A percentile compares a stretch with the other conserved stretches of the same genome.
These are phyloP conservation scores for Zaprionus obscuricornis DNA, from an alignment of 2,888 invertebrate species.

Conservation along the genomic window DNA sequence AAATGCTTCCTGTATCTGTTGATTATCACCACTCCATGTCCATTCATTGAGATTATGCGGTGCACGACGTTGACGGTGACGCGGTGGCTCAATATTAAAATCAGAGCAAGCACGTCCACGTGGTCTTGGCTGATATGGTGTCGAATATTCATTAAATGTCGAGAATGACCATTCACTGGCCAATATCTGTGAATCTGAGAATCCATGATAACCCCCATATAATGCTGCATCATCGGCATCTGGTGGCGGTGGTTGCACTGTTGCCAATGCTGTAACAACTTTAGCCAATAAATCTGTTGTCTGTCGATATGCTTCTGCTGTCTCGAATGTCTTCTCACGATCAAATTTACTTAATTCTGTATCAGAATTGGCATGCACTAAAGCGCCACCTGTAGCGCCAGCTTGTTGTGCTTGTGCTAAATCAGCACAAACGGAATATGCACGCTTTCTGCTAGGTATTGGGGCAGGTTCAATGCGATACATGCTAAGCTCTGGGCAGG, in stretches of 20 bases:
- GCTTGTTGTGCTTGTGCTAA: conserved; percentile 58
- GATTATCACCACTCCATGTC: conserved; percentile 84
- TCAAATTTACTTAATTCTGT: conserved; percentile 91
- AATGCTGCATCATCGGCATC: conserved; percentile 81
- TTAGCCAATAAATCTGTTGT: conserved; percentile 90
- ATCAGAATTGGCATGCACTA: conserved; percentile 88
- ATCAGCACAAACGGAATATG: conserved; percentile 87
- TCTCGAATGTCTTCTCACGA: conserved; percentile 88
- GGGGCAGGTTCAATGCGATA: conserved; percentile 85
- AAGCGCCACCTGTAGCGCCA: conserved; percentile 32
- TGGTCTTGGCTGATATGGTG: conserved; percentile 82
- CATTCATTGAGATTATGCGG: conserved; percentile 81
- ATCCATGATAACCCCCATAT: conserved; percentile 86
- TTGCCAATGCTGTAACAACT: conserved; percentile 90
- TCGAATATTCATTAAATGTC: conserved; percentile 72
- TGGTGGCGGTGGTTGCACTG: conserved; percentile 84
- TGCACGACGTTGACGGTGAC: conserved; percentile 52
- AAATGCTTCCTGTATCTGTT: conserved; percentile 83
- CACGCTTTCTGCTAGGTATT: conserved; percentile 85
- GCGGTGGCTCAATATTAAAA: conserved; percentile 81
- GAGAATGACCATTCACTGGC: conserved; percentile 87
- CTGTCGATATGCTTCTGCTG: conserved; percentile 88
- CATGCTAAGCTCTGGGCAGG: conserved; percentile 88
- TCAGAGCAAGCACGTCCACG: conserved; percentile 87
- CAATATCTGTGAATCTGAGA: conserved; percentile 89